Percentiles rank a stretch among this genome's conserved stretches.
Evolutionary conservation across 2,888 invertebrate species (phyloP).

Genomic region (Trissonchulus latispiculum): DNA sequence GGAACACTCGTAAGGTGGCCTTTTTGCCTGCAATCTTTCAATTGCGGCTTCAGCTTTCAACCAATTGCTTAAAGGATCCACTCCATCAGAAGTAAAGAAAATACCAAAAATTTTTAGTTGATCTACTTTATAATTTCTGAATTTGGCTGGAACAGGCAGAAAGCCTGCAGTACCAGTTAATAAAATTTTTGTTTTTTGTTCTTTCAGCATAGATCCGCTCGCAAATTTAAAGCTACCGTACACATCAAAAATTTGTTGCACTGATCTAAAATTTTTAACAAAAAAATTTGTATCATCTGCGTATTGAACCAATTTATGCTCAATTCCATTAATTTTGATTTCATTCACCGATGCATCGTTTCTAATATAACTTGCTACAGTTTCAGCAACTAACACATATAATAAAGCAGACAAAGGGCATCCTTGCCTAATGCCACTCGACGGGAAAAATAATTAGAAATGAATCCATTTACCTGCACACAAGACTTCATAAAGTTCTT

Average conservation of each 20-base stretch:
- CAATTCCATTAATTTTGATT: not conserved
- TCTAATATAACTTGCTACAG: not conserved
- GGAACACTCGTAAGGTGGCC: not conserved
- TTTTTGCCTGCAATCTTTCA: not conserved
- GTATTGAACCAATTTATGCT: not conserved
- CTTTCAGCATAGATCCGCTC: not conserved
- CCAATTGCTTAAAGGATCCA: not conserved
- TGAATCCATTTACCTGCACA: slow-evolving; percentile 14
- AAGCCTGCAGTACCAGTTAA: not conserved
- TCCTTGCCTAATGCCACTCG: slow-evolving; percentile 12
- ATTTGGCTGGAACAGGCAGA: not conserved
- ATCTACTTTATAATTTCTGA: not conserved
- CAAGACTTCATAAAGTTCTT: not conserved
- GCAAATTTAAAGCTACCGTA: not conserved
- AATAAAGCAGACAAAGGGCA: slow-evolving; percentile 17
- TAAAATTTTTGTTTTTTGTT: not conserved
- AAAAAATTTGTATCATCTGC: slow-evolving; percentile 12
- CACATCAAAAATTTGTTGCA: not conserved
- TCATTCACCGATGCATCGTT: not conserved
- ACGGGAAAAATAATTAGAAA: not conserved
- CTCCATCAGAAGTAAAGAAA: not conserved
- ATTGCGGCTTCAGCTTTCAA: not conserved
- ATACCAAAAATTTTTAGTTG: not conserved
- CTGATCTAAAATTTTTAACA: not conserved
- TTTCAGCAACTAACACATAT: not conserved